Conservation (phyloP, 2,113 vertebrate genomes). For the Equus przewalskii region DNA sequence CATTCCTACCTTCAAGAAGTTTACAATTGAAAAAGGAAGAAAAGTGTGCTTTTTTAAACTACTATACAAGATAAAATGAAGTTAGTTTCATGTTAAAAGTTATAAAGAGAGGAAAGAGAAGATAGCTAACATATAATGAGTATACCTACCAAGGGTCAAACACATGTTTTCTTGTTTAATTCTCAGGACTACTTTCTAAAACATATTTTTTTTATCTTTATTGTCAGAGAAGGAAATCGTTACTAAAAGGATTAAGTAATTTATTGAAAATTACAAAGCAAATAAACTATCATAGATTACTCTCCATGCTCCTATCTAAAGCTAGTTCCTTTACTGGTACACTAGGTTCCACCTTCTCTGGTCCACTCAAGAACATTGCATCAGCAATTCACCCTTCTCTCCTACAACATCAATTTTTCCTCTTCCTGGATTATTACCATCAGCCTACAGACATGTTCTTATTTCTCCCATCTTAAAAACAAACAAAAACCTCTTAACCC, state of each 20-base stretch:
- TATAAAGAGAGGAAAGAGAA: neutral
- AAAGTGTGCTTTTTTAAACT: neutral
- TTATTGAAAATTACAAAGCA: neutral
- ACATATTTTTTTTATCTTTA: neutral
- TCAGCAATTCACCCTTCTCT: neutral
- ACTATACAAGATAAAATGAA: neutral
- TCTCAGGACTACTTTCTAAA: neutral
- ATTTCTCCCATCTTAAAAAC: neutral
- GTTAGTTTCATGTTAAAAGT: neutral
- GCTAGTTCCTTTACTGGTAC: neutral
- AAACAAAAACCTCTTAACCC: neutral
- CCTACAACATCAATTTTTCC: neutral
- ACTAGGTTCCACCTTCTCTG: neutral
- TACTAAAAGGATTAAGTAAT: neutral
- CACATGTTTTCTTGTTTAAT: neutral
- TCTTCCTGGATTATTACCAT: neutral
- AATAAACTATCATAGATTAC: neutral
- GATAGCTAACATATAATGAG: neutral
- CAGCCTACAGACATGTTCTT: neutral
- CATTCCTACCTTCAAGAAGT: neutral
- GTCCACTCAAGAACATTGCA: neutral
- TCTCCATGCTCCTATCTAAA: neutral
- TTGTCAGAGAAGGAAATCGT: neutral
- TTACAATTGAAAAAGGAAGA: neutral
- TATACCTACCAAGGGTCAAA: neutral